Conservation (phyloP, 1,140 invertebrate species). For the Propsilocerus akamusi region DNA sequence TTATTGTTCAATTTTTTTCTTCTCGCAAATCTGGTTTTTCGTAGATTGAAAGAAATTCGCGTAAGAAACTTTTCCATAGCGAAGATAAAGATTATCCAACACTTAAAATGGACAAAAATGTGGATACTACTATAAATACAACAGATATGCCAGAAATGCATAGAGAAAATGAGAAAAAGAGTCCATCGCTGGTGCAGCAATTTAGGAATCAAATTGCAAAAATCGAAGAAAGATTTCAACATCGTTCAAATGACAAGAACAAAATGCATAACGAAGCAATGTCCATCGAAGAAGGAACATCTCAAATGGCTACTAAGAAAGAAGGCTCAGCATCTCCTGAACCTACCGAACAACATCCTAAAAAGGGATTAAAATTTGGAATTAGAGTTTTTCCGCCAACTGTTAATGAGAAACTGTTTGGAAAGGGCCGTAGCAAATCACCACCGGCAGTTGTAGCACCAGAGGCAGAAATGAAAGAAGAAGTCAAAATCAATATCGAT, state of each 20-base stretch:
- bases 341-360: slow-evolving; percentile 22
- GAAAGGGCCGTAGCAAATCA: slow-evolving; percentile 24
- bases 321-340: slow-evolving; percentile 25
- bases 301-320: slow-evolving; percentile 17
- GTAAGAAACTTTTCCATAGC: slow-evolving; percentile 5
- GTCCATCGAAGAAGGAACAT: background rate
- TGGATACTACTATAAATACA: background rate
- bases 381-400: slow-evolving; percentile 40
- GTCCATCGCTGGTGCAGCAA: background rate
- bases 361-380: slow-evolving; percentile 43
- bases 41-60: slow-evolving; percentile 8
- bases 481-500: slow-evolving; percentile 24
- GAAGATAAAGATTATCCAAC: slow-evolving; percentile 8
- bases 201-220: background rate
- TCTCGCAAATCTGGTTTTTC: slow-evolving; percentile 7
- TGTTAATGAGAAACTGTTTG: slow-evolving; percentile 26
- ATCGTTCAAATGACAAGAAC: background rate
- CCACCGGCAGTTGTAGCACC: slow-evolving; percentile 19
- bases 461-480: slow-evolving; percentile 22
- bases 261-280: background rate
- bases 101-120: slow-evolving; percentile 19
- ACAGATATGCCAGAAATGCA: background rate
- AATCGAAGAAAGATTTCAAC: slow-evolving; percentile 5
- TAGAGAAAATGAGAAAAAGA: slow-evolving; percentile 5
- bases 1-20: background rate